Evolutionary conservation across 2,113 vertebrate species (phyloP).

Genomic region (Cnemophilus loriae): DNA sequence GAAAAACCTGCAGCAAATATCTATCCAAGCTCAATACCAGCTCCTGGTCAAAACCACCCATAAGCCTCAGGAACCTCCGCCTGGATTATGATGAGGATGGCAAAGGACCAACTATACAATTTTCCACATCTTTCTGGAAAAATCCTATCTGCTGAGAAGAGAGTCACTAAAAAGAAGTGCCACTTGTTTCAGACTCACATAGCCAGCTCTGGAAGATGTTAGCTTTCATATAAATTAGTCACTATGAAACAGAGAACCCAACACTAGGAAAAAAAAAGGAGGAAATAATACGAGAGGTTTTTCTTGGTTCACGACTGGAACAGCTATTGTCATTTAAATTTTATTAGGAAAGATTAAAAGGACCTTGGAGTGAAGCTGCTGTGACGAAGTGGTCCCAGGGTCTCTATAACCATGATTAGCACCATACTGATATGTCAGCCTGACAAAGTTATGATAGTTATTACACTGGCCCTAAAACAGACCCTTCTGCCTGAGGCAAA

Average conservation of each 20-base stretch:
- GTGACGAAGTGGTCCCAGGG: constrained; percentile 55
- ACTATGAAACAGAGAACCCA: background rate
- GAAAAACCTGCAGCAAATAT: background rate
- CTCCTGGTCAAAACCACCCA: background rate
- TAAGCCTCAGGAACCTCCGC: background rate
- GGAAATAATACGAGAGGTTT: background rate
- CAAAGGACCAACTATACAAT: background rate
- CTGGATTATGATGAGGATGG: background rate
- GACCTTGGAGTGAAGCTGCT: constrained; percentile 42
- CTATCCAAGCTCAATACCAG: background rate
- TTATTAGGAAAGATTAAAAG: constrained; percentile 63
- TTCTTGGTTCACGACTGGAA: constrained; percentile 57
- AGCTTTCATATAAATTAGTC: background rate
- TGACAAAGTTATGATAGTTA: constrained; percentile 44
- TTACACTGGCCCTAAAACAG: background rate
- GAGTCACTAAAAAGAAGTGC: background rate
- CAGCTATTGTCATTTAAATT: constrained; percentile 58
- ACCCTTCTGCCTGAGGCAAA: background rate
- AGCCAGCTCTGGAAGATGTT: background rate
- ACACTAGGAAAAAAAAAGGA: background rate
- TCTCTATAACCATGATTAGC: constrained; percentile 51
- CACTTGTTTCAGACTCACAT: background rate
- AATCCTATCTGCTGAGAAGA: background rate
- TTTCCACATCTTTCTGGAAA: background rate
- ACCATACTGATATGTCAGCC: constrained; percentile 41